These are phyloP conservation scores for Clinocottus analis DNA, from an alignment of 2,113 vertebrate genomes.

Conservation along the genomic window DNA sequence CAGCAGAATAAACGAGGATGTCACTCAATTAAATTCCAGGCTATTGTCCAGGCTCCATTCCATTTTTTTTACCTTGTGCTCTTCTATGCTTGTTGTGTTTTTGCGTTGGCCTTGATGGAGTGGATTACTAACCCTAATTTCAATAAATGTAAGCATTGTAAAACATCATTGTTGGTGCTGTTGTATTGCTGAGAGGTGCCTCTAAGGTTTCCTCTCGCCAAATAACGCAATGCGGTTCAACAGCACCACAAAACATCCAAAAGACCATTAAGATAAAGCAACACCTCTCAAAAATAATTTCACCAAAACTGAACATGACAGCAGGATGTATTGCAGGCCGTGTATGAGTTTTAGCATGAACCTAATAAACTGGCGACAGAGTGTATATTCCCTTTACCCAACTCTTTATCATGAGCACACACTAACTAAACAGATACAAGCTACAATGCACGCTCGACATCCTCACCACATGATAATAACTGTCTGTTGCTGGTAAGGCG, in stretches of 20 bases:
- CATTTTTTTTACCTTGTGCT: background rate
- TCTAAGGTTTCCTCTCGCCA: background rate
- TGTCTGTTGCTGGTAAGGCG: background rate
- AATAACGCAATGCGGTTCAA: background rate
- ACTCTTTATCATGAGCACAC: background rate
- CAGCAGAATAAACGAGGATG: conserved; percentile 10
- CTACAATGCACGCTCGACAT: background rate
- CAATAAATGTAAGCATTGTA: background rate
- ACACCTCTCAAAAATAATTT: background rate
- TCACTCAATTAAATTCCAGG: conserved; percentile 21
- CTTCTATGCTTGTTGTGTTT: background rate
- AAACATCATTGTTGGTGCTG: background rate
- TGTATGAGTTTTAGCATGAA: background rate
- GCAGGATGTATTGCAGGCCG: background rate
- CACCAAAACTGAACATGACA: background rate
- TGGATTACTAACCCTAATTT: background rate
- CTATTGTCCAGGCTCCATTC: background rate
- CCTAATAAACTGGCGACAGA: background rate
- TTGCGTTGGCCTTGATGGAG: background rate
- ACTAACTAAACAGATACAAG: background rate
- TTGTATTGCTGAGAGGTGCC: background rate
- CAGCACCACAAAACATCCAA: background rate
- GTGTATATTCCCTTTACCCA: background rate
- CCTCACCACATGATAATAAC: background rate
- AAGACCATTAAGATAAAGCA: background rate